Percentiles rank a stretch among this genome's conserved stretches.
These are phyloP conservation scores for Hypena proboscidalis DNA, from an alignment of 2,888 invertebrate genomes.

Conservation along the genomic window DNA sequence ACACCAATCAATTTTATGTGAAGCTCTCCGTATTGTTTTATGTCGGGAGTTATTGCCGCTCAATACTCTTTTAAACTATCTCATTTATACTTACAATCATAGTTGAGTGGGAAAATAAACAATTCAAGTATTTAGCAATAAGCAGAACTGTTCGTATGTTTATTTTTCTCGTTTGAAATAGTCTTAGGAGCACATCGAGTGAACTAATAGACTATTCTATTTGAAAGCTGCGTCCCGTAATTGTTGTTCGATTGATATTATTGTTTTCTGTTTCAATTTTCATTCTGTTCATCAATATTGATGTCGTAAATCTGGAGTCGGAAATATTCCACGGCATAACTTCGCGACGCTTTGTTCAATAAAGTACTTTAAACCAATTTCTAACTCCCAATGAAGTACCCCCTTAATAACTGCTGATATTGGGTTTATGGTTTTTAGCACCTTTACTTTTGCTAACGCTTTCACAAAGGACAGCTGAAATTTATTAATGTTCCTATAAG, in stretches of 20 bases:
- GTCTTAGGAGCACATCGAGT: constrained; percentile 24
- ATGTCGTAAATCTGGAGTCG: not conserved
- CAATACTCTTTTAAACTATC: constrained; percentile 23
- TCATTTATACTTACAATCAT: constrained; percentile 38
- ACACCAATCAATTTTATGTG: constrained; percentile 17
- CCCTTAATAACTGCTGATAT: no score
- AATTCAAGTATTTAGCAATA: constrained; percentile 31
- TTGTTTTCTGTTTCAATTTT: no score
- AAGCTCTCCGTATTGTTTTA: constrained; percentile 19
- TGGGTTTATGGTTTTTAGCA: no score
- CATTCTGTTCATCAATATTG: not conserved
- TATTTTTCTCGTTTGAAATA: constrained; percentile 36
- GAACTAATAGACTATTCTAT: constrained; percentile 30
- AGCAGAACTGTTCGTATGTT: constrained; percentile 30
- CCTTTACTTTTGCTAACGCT: no score
- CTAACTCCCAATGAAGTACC: no score
- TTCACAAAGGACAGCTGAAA: no score
- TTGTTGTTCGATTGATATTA: constrained; percentile 15
- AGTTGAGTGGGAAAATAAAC: constrained; percentile 43
- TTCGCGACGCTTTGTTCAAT: constrained; percentile 16
- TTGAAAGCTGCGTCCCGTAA: constrained; percentile 22
- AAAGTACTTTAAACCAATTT: not conserved
- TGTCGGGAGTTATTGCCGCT: constrained; percentile 17
- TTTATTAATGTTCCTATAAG: no score
- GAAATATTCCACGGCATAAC: constrained; percentile 3